Percentiles rank a stretch among this genome's conserved stretches.
Evolutionary conservation across 1,140 invertebrate species (phyloP).

Genomic region (Mizuhopecten yessoensis): DNA sequence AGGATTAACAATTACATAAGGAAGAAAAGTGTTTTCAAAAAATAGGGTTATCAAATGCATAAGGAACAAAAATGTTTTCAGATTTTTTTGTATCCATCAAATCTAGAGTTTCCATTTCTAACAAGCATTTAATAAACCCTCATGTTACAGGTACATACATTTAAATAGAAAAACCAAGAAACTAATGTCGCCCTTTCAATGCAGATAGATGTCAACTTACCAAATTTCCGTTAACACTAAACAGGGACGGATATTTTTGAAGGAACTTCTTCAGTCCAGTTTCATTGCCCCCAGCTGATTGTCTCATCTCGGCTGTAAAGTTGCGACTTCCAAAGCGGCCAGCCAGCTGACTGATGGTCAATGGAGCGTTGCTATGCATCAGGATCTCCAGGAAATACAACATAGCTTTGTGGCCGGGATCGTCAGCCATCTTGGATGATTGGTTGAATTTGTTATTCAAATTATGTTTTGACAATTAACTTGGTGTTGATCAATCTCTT

Average conservation of each 20-base stretch:
- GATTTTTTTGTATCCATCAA: too few relatives aligned
- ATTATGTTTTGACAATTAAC: neutral
- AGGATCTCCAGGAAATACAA: constrained; percentile 84
- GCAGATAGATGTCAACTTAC: too few relatives aligned
- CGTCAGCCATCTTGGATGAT: constrained; percentile 80
- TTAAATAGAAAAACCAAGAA: too few relatives aligned
- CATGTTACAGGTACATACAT: too few relatives aligned
- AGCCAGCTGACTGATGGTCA: constrained; percentile 82
- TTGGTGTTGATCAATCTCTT: neutral
- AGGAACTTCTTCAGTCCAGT: constrained; percentile 83
- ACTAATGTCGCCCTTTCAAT: too few relatives aligned
- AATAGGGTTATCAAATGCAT: too few relatives aligned
- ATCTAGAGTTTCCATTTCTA: too few relatives aligned
- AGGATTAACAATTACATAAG: too few relatives aligned
- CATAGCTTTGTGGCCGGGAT: constrained; percentile 84
- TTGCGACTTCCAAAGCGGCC: constrained; percentile 83
- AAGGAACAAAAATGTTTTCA: too few relatives aligned
- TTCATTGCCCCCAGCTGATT: constrained; percentile 83
- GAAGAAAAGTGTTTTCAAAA: too few relatives aligned
- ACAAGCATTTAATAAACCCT: too few relatives aligned
- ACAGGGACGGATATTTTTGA: constrained; percentile 83
- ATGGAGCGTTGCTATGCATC: constrained; percentile 82
- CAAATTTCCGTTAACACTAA: constrained; percentile 82
- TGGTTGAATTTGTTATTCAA: constrained; percentile 45
- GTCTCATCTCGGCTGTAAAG: constrained; percentile 83